Percentiles rank a stretch among this genome's conserved stretches.
phyloP scores from a whole-genome alignment of 2,113 vertebrate genomes.

The Siphamia tubifer region DNA sequence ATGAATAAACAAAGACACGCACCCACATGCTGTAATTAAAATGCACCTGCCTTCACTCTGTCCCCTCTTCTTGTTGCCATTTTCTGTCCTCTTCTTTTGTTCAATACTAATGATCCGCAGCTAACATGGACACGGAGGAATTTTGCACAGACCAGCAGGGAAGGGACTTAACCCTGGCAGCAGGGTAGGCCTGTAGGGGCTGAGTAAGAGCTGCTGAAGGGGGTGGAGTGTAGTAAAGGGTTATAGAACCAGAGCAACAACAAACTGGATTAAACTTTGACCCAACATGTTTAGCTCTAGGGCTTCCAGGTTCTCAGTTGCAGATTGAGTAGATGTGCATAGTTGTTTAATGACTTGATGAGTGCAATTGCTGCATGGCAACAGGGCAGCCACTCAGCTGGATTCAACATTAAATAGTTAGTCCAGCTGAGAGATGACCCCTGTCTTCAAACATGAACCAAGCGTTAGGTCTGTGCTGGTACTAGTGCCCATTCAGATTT shows the following conservation, averaged over 20 bases:
- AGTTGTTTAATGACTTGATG: constrained; percentile 22
- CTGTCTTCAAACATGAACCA: too few species aligned
- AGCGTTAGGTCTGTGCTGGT: too few species aligned
- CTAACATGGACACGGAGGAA: too few species aligned
- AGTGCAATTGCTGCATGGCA: neutral
- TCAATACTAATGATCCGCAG: constrained; percentile 35
- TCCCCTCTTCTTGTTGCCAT: neutral
- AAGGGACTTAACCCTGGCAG: neutral
- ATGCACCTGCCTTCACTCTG: constrained; percentile 57
- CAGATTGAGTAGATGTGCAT: constrained; percentile 9
- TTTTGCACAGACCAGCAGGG: neutral
- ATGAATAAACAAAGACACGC: constrained; percentile 4
- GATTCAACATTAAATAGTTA: neutral
- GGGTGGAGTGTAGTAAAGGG: neutral
- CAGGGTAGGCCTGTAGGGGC: neutral
- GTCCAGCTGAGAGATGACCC: too few species aligned
- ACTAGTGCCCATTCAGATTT: too few species aligned
- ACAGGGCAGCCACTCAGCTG: constrained; percentile 2
- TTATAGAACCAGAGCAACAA: neutral
- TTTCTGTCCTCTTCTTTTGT: constrained; percentile 45
- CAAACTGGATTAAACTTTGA: constrained; percentile 50
- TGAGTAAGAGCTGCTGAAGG: neutral
- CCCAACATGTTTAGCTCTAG: constrained; percentile 1
- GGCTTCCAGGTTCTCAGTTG: neutral
- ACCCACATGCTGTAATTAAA: constrained; percentile 26